Base-by-base conservation (phyloP, 2,113 vertebrate species). In the Hepsetus odoe region DNA sequence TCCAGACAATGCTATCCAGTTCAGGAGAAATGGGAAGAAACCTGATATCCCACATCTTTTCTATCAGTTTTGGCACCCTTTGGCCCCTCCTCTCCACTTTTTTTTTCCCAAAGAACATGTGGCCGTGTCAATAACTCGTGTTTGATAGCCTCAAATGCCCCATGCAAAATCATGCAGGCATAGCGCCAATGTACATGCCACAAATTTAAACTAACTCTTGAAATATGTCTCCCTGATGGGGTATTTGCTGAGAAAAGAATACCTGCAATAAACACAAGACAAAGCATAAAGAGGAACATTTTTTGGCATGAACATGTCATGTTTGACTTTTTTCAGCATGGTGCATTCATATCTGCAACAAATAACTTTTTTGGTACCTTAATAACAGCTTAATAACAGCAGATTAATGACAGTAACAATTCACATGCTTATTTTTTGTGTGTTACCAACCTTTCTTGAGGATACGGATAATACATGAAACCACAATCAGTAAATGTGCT, bases 71-170 rank as follows among this genome's bases (percentile, higher is more conserved):
- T 51, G 40, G 46, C 22, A 6, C 58, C 14, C 35, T 56, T 30
- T 26, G 10, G 61, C 58, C 28, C 13, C 24, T 38, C 67, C 64
- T 66, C 76, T 49, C 33, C 51, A 66, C 59, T 80, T 75, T 80
- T 71, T 51, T 84, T 82, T 84, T 85, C 69, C 80, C 83, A 40
- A 46, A 64, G 53, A 24, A 24, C 78, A 42, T 58, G 38, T 71
- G 67, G 40, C 83, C 22, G 70, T 44, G 68, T 90, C 89, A 82
- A 92, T 92, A 86, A 82, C 73, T 84, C 76, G 72, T 51, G 67
- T 72, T 71, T 42, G 16, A 72, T 44, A 38, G 46, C 42, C 55
- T 82, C 85, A 90, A 83, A 84, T 61, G 85, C 86, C 89, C 56
- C n/a, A 9, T 12, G 78, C 72, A 67, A 22, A 70, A 73, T 70